Base-by-base conservation (phyloP, 2,113 vertebrate species). In the Motacilla alba region DNA sequence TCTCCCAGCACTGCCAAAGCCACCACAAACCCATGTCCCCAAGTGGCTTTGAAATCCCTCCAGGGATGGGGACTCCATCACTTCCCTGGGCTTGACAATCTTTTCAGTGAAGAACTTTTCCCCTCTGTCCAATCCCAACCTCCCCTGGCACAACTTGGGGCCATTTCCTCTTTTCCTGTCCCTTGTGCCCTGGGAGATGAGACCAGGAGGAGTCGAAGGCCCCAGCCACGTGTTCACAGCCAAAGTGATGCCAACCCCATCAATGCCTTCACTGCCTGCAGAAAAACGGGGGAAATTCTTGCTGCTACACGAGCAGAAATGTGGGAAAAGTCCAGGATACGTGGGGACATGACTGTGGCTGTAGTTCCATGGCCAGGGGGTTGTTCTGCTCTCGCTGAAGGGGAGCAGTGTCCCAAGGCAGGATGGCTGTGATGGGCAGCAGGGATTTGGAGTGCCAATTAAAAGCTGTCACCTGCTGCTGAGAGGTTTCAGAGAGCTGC, bases 331-430 rank as follows among this genome's bases (percentile, higher is more conserved):
- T 10, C 24, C 63, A 74, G 55, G 58, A 46, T 1, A 4, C 13
- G 2, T 0, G 1, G 33, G 30, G 7, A 20, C 10, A 2, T 2
- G 4, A 10, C 10, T 63, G 44, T 4, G 3, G 73, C 30, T 74
- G 74, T 13, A 44, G 17, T n/a, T 82, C 30, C 33, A 12, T 2
- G 28, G 53, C 23, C 37, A 21, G 15, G 35, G 28, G 1, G 1
- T 37, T 1, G 10, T 53, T 39, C n/a, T 84, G 33, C 63, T 39
- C 4, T n/a, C 31, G 1, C 12, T 33, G 46, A 14, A 17, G 5
- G 11, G 21, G 22, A 75, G 41, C 60, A 0, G 1, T 1, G 1
- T 39, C 82, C 59, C 49, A 13, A 11, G 52, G 70, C 80, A 80
- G 80, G 44, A 31, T 1, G 27, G 43, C 52, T 63, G 52, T 2